Percentiles rank a stretch among this genome's conserved stretches.
Conservation (phyloP, 2,797 vertebrate genomes). For the Melanotaenia parkinsoni region DNA sequence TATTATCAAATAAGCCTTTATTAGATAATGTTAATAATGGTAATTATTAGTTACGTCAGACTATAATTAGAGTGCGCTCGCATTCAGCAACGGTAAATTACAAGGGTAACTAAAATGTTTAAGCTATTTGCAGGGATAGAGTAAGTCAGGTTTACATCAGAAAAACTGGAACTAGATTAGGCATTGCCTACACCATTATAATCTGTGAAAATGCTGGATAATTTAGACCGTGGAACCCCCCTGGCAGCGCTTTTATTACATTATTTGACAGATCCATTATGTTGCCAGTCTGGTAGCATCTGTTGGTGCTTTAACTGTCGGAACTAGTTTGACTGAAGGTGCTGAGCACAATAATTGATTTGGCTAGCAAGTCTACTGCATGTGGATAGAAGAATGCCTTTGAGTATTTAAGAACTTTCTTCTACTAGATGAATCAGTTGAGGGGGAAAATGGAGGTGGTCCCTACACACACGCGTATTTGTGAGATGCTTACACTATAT, state of each 20-base stretch:
- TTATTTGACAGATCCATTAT: background rate
- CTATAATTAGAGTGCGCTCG: background rate
- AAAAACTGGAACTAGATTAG: background rate
- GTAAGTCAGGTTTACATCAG: background rate
- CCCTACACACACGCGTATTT: constrained; percentile 11
- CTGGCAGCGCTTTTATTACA: background rate
- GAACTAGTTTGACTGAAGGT: background rate
- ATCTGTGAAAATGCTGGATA: no score
- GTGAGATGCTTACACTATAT: background rate
- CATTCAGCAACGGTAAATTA: background rate
- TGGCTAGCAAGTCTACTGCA: constrained; percentile 9
- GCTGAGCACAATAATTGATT: constrained; percentile 4
- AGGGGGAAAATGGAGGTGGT: constrained; percentile 17
- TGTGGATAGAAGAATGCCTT: constrained; percentile 31
- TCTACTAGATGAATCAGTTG: constrained; percentile 29
- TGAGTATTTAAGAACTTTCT: constrained; percentile 70
- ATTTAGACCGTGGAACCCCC: background rate
- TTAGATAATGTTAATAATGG: background rate
- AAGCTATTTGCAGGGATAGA: background rate
- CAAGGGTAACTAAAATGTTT: background rate
- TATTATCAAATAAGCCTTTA: background rate
- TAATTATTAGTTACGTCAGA: background rate
- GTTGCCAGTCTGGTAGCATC: background rate
- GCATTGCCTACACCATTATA: background rate
- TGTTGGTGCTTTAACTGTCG: background rate